Evolutionary conservation across 1,140 invertebrate species (phyloP).

Genomic region (Augochlora pura): DNA sequence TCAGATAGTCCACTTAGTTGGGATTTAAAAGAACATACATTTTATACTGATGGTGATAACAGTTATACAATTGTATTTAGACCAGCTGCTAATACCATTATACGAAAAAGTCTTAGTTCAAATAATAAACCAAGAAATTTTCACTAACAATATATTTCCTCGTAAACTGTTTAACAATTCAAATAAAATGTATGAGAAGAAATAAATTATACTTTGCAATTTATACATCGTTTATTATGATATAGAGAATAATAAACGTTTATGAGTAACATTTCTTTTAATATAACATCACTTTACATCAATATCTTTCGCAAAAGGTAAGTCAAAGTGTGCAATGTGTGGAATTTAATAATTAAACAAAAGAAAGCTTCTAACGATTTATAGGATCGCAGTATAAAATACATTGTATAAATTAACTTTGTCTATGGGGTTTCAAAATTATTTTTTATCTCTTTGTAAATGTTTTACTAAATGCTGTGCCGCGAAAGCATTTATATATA

Average conservation of each 20-base stretch:
- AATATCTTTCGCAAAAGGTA: conserved; percentile 9
- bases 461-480: conserved; percentile 9
- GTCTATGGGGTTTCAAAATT: conserved; percentile 7
- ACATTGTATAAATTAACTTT: conserved; percentile 16
- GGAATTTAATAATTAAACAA: not conserved
- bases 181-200: conserved; percentile 17
- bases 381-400: conserved; percentile 19
- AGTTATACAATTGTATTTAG: conserved; percentile 78
- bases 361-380: not conserved
- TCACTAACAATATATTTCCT: conserved; percentile 29
- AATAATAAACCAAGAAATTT: conserved; percentile 61
- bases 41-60: conserved; percentile 80
- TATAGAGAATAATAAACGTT: conserved; percentile 30
- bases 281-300: conserved; percentile 13
- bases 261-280: conserved; percentile 32
- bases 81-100: conserved; percentile 66
- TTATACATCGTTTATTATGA: conserved; percentile 39
- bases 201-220: conserved; percentile 25
- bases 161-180: not conserved
- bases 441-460: not conserved
- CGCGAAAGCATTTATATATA: conserved; percentile 2
- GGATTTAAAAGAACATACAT: conserved; percentile 78
- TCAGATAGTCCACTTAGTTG: conserved; percentile 79
- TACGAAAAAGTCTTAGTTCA: conserved; percentile 71
- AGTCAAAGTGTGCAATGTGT: conserved; percentile 17